Conservation (phyloP, 1,140 invertebrate genomes). For the Camponotus floridanus region DNA sequence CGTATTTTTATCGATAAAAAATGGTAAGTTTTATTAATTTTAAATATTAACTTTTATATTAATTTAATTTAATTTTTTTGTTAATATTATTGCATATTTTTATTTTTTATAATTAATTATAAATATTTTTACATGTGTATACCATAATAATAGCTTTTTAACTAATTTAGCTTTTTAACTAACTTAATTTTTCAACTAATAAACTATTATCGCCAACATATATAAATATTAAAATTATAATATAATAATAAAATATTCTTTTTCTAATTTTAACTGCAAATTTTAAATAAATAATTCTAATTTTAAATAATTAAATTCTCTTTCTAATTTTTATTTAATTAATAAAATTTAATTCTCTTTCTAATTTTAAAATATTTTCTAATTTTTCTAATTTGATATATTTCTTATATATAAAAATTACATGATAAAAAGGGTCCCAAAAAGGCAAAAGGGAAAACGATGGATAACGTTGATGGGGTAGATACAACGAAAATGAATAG, state of each 20-base stretch:
- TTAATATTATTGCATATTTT: conserved; percentile 16
- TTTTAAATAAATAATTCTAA: too few relatives aligned
- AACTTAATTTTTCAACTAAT: too few relatives aligned
- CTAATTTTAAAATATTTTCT: not conserved
- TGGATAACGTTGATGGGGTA: conserved; percentile 91
- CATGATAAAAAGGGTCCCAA: conserved; percentile 68
- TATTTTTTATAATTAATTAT: not conserved
- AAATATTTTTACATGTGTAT: not conserved
- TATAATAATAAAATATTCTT: not conserved
- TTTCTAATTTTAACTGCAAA: too few relatives aligned
- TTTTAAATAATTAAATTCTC: not conserved
- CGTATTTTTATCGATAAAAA: conserved; percentile 41
- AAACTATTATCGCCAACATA: not conserved
- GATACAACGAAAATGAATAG: conserved; percentile 97
- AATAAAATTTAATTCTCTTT: not conserved
- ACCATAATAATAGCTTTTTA: not conserved
- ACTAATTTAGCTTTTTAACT: not conserved
- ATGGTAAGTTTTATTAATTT: conserved; percentile 63
- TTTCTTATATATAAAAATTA: conserved; percentile 27
- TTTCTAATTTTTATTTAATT: too few relatives aligned
- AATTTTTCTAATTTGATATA: not conserved
- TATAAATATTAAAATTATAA: not conserved
- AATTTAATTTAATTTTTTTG: not conserved
- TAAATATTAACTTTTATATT: not conserved
- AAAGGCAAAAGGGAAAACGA: conserved; percentile 71